Percentiles rank a stretch among this genome's conserved stretches.
These are phyloP conservation scores for Glandiceps talaboti DNA, from an alignment of 53 echinoderm and acorn worm genomes.

Conservation along the genomic window DNA sequence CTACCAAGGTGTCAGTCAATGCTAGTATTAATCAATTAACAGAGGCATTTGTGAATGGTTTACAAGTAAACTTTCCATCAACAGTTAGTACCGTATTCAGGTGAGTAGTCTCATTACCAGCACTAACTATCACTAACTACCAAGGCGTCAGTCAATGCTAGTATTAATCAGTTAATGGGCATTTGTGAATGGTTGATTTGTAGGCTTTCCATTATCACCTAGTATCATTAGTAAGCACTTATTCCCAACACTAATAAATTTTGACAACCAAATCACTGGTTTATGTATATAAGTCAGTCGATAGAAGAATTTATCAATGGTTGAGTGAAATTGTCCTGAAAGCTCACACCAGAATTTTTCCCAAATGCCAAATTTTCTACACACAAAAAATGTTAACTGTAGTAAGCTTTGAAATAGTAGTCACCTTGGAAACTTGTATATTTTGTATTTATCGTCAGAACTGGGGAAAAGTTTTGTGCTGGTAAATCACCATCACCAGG, in stretches of 20 bases:
- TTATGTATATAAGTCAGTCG: conserved; percentile 70
- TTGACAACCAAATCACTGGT: conserved; percentile 67
- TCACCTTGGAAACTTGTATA: too few relatives aligned
- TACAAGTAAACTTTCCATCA: conserved; percentile 72
- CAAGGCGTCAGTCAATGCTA: conserved; percentile 65
- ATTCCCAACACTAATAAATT: too few relatives aligned
- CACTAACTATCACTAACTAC: conserved; percentile 58
- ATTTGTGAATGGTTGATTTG: conserved; percentile 67
- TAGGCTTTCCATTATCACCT: conserved; percentile 65
- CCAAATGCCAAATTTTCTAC: too few relatives aligned
- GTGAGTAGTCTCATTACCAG: conserved; percentile 22
- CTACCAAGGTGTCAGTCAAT: conserved; percentile 71
- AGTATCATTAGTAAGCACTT: conserved; percentile 69
- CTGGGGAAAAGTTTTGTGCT: conserved; percentile 71
- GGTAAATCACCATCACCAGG: not conserved
- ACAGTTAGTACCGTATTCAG: conserved; percentile 82
- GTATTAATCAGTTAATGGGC: conserved; percentile 74
- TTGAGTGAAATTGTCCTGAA: too few relatives aligned
- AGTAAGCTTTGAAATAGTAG: too few relatives aligned
- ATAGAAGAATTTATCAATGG: conserved; percentile 72
- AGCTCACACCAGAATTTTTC: too few relatives aligned
- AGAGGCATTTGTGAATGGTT: conserved; percentile 61
- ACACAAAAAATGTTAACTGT: too few relatives aligned
- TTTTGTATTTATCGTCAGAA: conserved; percentile 23
- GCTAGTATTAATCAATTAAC: conserved; percentile 85